Conservation (phyloP, 2,888 invertebrate genomes). For the Saturnia japonica region DNA sequence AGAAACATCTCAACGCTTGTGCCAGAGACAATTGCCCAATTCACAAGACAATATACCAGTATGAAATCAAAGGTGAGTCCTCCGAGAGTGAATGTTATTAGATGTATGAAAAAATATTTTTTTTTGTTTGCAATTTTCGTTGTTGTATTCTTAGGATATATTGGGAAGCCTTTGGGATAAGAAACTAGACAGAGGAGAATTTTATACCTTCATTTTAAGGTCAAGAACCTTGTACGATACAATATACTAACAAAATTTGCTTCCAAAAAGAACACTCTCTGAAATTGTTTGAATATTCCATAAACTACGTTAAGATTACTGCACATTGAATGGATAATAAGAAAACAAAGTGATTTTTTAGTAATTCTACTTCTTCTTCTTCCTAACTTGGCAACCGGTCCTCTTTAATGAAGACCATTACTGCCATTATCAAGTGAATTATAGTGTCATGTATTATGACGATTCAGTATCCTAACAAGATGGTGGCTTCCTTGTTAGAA, state of each 20-base stretch:
- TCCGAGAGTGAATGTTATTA: neutral
- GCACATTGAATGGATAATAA: neutral
- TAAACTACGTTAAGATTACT: neutral
- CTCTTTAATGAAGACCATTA: too few species aligned
- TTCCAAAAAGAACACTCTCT: neutral
- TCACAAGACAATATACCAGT: conserved; percentile 1
- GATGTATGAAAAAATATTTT: conserved; percentile 8
- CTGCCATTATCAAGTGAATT: too few species aligned
- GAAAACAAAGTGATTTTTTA: too few species aligned
- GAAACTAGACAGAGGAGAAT: neutral
- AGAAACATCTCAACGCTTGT: neutral
- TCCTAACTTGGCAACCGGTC: too few species aligned
- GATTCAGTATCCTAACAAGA: too few species aligned
- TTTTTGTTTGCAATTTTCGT: conserved; percentile 3
- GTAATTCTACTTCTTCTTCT: too few species aligned
- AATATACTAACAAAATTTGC: neutral
- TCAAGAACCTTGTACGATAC: neutral
- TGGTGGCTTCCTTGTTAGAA: too few species aligned
- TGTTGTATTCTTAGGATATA: neutral
- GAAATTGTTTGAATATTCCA: neutral
- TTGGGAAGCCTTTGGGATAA: conserved; percentile 8
- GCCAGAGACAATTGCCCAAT: neutral
- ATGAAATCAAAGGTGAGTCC: conserved; percentile 6
- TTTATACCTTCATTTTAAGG: conserved; percentile 4
- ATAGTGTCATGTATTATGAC: too few species aligned